Evolutionary conservation across 2,113 vertebrate genomes (phyloP), one percentile per base, ranked within the genome.

Genomic region (Myocastor coypus): DNA sequence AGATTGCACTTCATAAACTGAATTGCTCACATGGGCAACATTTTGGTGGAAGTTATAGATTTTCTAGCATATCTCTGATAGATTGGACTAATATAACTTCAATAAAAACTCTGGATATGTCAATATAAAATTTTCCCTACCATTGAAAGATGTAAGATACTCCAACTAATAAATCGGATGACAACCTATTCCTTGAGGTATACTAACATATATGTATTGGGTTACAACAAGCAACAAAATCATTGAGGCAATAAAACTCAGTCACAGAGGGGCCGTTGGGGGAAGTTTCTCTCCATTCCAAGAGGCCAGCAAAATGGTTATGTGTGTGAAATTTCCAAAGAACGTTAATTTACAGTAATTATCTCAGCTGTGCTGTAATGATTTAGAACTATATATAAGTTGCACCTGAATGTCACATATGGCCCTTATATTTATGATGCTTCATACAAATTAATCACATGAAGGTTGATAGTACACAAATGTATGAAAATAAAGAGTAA

Each of bases 81-180:
- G 99, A 99, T 99, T 99, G 99, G 98, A 99, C 99, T 99, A 99
- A 99, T 99, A 99, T 99, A 99, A 99, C 99, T 99, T 99, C 99
- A 99, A 99, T 99, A 99, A 99, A 99, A 99, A 99, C 98, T 98
- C 99, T 97, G 97, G 99, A 99, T 99, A 98, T 99, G 99, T 99
- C 98, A 99, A 99, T 99, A 99, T 99, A 98, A 99, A 99, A 98
- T 90, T 98, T 98, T 98, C 97, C 97, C 96, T 97, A 97, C 96
- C 97, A 97, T 97, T 94, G 95, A 98, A 98, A 98, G 97, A 98
- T 98, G 97, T 98, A 97, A 97, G 98, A 97, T 98, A 98, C 98
- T 98, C 98, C 98, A 98, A 96, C 97, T 98, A 99, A 99, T 98
- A 99, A 99, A 99, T 98, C 96, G 98, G 98, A 98, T 34, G 97